Evolutionary conservation across 2,113 vertebrate species (phyloP).

Genomic region (Orcinus orca): DNA sequence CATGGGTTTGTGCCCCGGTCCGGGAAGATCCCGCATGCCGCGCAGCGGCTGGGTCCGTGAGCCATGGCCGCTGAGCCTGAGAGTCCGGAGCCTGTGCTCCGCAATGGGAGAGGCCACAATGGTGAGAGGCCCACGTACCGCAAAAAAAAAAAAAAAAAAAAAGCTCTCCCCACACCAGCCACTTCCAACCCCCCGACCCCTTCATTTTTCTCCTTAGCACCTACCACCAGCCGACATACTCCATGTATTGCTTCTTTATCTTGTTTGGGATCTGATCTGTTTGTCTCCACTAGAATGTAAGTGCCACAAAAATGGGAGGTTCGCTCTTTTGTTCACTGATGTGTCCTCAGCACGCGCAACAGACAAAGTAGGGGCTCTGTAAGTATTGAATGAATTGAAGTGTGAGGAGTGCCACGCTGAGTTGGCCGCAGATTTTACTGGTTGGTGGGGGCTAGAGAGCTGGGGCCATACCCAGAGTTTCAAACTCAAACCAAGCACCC

Average conservation of each 20-base stretch:
- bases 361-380: neutral
- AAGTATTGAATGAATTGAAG: neutral
- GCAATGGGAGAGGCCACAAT: too few species aligned
- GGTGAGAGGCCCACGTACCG: too few species aligned
- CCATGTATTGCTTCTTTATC: neutral
- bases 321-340: neutral
- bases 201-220: neutral
- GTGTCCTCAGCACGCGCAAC: neutral
- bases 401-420: neutral
- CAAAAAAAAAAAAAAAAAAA: neutral
- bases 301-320: neutral
- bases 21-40: too few species aligned
- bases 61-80: too few species aligned
- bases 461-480: neutral
- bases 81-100: too few species aligned
- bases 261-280: neutral
- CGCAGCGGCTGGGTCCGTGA: too few species aligned
- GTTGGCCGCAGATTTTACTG: neutral
- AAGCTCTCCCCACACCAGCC: neutral
- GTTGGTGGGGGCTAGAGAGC: neutral
- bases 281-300: neutral
- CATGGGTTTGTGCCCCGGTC: too few species aligned
- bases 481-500: neutral
- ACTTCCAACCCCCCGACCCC: neutral
- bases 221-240: neutral